Evolutionary conservation across 2,888 invertebrate species (phyloP).

Genomic region (Icerya purchasi): DNA sequence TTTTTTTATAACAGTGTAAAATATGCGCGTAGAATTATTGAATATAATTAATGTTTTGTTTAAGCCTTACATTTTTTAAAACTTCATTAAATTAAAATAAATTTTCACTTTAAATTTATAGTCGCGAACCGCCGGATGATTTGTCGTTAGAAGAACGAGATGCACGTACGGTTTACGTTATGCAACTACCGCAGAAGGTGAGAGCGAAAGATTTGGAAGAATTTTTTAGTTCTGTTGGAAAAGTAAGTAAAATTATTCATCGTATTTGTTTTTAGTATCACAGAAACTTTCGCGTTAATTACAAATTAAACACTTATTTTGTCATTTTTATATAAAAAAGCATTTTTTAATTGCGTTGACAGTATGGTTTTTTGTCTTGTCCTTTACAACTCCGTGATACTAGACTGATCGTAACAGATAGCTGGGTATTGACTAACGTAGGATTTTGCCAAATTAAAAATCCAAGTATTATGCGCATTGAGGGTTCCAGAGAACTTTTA

Average conservation of each 20-base stretch:
- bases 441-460: too few relatives aligned
- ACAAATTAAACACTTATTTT: not conserved
- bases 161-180: slow-evolving; percentile 95
- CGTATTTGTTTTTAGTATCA: too few relatives aligned
- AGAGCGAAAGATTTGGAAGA: slow-evolving; percentile 88
- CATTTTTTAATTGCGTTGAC: not conserved
- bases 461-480: too few relatives aligned
- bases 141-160: slow-evolving; percentile 92
- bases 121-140: slow-evolving; percentile 37
- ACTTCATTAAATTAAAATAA: not conserved
- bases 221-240: slow-evolving; percentile 96
- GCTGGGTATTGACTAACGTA: too few relatives aligned
- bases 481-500: too few relatives aligned
- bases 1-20: too few relatives aligned
- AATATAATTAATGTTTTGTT: too few relatives aligned
- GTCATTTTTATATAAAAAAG: not conserved
- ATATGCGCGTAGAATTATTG: too few relatives aligned
- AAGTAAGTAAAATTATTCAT: slow-evolving; percentile 43
- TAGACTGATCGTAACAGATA: too few relatives aligned
- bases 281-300: too few relatives aligned
- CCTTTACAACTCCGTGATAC: too few relatives aligned
- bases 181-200: slow-evolving; percentile 90
- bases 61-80: not conserved
- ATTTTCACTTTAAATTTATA: not conserved
- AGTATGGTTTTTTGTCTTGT: too few relatives aligned